These are phyloP conservation scores for Kryphioiulus occultus DNA, from an alignment of 2,888 invertebrate genomes.

Conservation along the genomic window DNA sequence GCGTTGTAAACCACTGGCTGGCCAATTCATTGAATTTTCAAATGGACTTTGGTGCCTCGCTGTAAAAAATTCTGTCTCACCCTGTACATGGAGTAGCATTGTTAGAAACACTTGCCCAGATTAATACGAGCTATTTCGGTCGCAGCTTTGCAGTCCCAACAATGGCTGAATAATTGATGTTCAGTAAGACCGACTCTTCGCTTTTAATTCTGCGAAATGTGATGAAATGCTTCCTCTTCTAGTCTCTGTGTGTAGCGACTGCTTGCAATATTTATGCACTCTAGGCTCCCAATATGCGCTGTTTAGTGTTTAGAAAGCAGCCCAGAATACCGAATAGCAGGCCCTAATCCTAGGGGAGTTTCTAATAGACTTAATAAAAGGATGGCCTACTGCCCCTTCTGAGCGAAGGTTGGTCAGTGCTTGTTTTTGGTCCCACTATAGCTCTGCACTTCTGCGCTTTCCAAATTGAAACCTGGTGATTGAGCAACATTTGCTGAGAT, in stretches of 20 bases:
- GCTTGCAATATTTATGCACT: background rate
- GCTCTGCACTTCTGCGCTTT: background rate
- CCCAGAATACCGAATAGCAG: background rate
- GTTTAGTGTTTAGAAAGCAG: background rate
- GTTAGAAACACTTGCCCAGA: no score
- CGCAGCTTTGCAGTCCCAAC: background rate
- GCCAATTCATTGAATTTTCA: no score
- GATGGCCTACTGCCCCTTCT: background rate
- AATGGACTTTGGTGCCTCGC: no score
- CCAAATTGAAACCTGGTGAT: background rate
- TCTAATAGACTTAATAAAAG: slow-evolving; percentile 23
- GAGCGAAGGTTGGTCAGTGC: background rate
- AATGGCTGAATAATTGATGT: background rate
- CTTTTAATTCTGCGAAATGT: slow-evolving; percentile 2
- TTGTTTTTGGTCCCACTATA: background rate
- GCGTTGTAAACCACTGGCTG: no score
- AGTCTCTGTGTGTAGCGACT: background rate
- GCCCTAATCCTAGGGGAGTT: background rate
- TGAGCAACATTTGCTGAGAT: background rate
- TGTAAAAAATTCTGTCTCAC: no score
- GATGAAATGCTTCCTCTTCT: background rate
- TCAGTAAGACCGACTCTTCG: background rate
- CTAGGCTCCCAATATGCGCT: background rate
- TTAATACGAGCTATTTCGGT: background rate
- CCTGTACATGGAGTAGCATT: no score